Conservation (phyloP, 1,140 invertebrate species). For the Drosophila triauraria region DNA sequence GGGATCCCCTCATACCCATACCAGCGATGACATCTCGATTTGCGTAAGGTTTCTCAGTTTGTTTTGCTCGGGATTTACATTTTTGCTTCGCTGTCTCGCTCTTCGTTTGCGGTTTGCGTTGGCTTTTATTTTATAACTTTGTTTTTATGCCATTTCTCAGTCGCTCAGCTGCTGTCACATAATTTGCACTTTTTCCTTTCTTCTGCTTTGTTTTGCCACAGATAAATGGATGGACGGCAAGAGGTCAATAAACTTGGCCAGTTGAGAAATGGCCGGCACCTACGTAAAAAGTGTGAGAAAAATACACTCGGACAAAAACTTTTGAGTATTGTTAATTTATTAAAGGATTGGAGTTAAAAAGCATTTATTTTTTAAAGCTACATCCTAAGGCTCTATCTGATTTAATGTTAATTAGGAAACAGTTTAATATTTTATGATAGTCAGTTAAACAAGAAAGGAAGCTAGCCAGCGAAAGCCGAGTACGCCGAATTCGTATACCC, state of each 20-base stretch:
- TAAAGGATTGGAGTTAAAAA: too few relatives aligned
- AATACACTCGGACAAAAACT: background rate
- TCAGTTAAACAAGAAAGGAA: too few relatives aligned
- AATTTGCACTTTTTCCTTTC: conserved; percentile 63
- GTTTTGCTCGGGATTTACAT: conserved; percentile 59
- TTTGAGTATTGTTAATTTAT: too few relatives aligned
- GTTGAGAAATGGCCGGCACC: conserved; percentile 29
- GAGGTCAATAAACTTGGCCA: conserved; percentile 61
- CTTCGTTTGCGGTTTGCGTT: conserved; percentile 20
- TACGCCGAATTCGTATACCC: too few relatives aligned
- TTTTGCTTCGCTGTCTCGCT: conserved; percentile 40
- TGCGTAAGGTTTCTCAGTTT: conserved; percentile 48
- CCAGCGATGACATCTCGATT: conserved; percentile 56
- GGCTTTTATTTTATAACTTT: conserved; percentile 72
- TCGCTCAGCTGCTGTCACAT: conserved; percentile 60
- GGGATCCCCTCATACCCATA: conserved; percentile 1
- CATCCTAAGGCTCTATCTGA: too few relatives aligned
- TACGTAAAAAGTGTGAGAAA: conserved; percentile 8
- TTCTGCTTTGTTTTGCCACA: conserved; percentile 21
- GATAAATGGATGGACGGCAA: background rate
- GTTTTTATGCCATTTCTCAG: conserved; percentile 68
- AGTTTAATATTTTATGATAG: too few relatives aligned
- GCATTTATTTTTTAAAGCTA: too few relatives aligned
- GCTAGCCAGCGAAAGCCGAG: too few relatives aligned
- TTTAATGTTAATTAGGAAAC: too few relatives aligned